Evolutionary conservation across 2,888 invertebrate species (phyloP).

Genomic region (Meteorus cinctellus): DNA sequence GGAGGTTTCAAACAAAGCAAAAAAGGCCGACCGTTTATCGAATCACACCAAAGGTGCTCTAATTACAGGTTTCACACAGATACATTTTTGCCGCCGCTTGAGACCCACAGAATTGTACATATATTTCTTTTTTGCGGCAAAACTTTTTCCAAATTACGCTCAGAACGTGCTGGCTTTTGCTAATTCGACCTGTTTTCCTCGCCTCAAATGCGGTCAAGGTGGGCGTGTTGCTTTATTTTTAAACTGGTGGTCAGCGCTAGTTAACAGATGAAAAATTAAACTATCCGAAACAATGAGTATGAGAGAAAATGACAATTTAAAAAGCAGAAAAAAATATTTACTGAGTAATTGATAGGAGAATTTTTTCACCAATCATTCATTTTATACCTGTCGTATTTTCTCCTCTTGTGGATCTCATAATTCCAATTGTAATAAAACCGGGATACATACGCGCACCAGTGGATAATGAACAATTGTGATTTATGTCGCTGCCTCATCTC

Average conservation of each 20-base stretch:
- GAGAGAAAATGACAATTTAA: not conserved
- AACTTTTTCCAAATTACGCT: conserved; percentile 43
- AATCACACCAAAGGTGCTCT: conserved; percentile 70
- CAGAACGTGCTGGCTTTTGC: conserved; percentile 32
- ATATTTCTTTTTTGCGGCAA: conserved; percentile 46
- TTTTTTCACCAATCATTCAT: not conserved
- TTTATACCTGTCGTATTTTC: not conserved
- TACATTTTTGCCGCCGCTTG: conserved; percentile 6
- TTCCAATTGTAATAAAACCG: conserved; percentile 6
- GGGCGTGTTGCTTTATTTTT: conserved; percentile 20
- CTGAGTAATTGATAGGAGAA: no score
- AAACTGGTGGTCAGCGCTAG: not conserved
- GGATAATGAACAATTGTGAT: conserved; percentile 55
- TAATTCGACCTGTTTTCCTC: conserved; percentile 43
- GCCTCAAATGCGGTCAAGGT: conserved; percentile 27
- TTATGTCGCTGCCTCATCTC: conserved; percentile 45
- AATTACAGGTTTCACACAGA: conserved; percentile 63
- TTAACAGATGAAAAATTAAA: conserved; percentile 16
- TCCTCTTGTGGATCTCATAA: not conserved
- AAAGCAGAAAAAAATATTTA: conserved; percentile 1
- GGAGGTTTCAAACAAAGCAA: conserved; percentile 36
- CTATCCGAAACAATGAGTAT: not conserved
- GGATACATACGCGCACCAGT: conserved; percentile 36
- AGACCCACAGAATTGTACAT: conserved; percentile 8
- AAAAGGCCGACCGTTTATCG: conserved; percentile 58